Percentiles rank a stretch among this genome's conserved stretches.
Conservation (phyloP, 2,113 vertebrate genomes). For the Phaethon lepturus region DNA sequence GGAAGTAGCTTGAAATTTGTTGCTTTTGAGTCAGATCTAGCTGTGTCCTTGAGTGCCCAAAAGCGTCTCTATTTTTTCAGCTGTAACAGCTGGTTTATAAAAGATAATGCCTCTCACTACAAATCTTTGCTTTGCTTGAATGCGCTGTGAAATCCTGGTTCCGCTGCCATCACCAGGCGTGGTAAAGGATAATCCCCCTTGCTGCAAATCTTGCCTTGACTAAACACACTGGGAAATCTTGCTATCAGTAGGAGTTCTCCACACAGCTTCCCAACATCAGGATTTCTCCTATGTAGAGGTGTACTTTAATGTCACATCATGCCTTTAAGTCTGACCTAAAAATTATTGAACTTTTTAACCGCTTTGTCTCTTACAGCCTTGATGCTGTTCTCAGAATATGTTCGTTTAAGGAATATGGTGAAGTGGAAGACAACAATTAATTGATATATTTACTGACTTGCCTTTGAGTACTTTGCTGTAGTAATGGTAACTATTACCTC, state of each 20-base stretch:
- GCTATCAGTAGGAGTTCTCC: rapidly evolving
- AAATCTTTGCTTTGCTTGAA: not conserved
- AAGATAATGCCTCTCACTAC: rapidly evolving
- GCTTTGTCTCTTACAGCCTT: not conserved
- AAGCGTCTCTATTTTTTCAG: not conserved
- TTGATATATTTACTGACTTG: not conserved
- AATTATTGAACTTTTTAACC: rapidly evolving
- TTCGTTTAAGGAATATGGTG: not conserved
- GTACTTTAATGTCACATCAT: not conserved
- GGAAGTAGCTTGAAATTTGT: not conserved
- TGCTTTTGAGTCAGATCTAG: not conserved
- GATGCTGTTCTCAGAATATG: not conserved
- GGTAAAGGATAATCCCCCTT: not conserved
- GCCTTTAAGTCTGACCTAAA: not conserved
- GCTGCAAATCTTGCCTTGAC: not conserved
- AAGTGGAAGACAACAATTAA: not conserved
- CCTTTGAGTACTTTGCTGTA: not conserved
- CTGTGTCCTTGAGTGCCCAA: rapidly evolving
- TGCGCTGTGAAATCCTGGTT: rapidly evolving
- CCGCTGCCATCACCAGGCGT: not conserved
- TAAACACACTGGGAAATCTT: not conserved
- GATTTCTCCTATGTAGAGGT: not conserved
- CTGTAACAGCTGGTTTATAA: not conserved
- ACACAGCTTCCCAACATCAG: not conserved
- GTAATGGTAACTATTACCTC: not conserved